Evolutionary conservation across 92 coral and sea anemone genomes (phyloP).

Genomic region (Porites evermanni): DNA sequence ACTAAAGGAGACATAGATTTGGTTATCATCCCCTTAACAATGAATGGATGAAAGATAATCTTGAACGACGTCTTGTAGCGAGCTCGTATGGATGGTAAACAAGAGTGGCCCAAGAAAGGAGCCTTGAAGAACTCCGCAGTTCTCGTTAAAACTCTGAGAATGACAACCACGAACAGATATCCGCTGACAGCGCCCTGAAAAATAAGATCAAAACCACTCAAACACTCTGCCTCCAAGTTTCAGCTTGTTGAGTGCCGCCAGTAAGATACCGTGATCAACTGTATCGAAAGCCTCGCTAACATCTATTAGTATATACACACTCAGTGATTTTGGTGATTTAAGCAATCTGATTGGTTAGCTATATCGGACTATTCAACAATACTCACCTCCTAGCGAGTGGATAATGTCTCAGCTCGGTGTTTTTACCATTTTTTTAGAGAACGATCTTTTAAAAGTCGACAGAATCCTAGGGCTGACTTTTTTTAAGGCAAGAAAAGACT

Average conservation of each 20-base stretch:
- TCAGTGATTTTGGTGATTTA: too few species aligned
- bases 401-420: too few species aligned
- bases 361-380: too few species aligned
- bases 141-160: conserved; percentile 32
- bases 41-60: conserved; percentile 18
- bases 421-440: too few species aligned
- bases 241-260: neutral
- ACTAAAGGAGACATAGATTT: too few species aligned
- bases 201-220: conserved; percentile 13
- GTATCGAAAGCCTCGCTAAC: too few species aligned
- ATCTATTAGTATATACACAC: too few species aligned
- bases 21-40: neutral
- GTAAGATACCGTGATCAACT: neutral
- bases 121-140: conserved; percentile 44
- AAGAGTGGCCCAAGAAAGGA: conserved; percentile 56
- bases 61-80: conserved; percentile 30
- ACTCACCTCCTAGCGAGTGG: too few species aligned
- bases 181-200: conserved; percentile 22
- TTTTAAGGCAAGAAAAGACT: too few species aligned
- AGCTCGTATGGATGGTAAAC: conserved; percentile 29
- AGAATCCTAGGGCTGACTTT: too few species aligned
- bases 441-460: too few species aligned
- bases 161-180: conserved; percentile 40
- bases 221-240: conserved; percentile 1
- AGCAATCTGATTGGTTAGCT: too few species aligned